Base-by-base conservation (phyloP, 2,888 invertebrate genomes). In the Diogma glabrata region DNA sequence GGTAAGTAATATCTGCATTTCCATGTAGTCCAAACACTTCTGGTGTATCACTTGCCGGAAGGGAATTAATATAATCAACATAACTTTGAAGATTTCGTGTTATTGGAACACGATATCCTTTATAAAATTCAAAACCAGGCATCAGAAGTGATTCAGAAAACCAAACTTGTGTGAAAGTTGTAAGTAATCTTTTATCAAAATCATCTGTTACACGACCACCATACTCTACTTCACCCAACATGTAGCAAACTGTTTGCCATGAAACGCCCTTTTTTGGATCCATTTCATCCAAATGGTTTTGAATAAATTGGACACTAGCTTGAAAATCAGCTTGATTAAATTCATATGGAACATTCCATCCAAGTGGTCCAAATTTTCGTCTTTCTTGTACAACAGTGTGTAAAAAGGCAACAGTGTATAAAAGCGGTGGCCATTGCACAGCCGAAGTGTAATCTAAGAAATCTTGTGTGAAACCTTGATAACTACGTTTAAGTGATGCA, bases 301-400 rank as follows among this genome's bases (percentile, higher is more conserved):
- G 95, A 53, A 96, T 79, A 66, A 96, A 96, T 67, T 94, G 94
- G 2, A 95, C 88, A 54, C 94, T 88, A 3, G 95, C 92, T 3
- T 90, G 88, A 64, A 94, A 94, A 67, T 96, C 96, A 0, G 95
- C 89, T 72, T 95, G 94, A 72, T 70, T 70, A 67, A 96, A 96
- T 69, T 96, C 95, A 62, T 96, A 96, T 0, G 94, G 92, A 56
- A 95, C 77, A 65, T 96, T 96, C 96, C 96, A 96, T 8, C 95
- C 95, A 12, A 96, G 76, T 0, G 95, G 92, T 0, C 96, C 95
- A 65, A 94, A 96, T 71, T 96, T 96, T 57, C 95, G 75, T 56
- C 95, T 75, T 67, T 96, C 96, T 71, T 95, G 94, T 1, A 96
- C 85, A 23, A 95, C 88, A 0, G 94, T 95, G 61, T 96, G 95